These are phyloP conservation scores for Catharus bicknelli DNA, from an alignment of 2,113 vertebrate species.

Conservation along the genomic window DNA sequence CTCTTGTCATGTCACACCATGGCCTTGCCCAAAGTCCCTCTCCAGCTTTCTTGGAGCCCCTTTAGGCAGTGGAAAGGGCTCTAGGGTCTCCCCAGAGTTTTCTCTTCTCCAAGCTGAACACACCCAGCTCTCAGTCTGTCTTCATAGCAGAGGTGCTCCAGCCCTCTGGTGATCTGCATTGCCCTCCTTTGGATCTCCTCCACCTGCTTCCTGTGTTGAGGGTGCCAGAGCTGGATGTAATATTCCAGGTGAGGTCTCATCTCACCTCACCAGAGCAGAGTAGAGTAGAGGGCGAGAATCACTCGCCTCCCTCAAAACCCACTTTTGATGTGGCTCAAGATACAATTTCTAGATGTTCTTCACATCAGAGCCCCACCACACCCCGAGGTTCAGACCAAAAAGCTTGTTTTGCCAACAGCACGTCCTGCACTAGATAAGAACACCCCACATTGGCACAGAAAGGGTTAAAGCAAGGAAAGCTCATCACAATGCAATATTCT, in stretches of 20 bases:
- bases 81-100: background rate
- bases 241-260: background rate
- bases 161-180: background rate
- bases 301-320: accelerated
- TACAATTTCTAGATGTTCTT: background rate
- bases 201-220: background rate
- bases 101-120: background rate
- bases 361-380: background rate
- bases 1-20: background rate
- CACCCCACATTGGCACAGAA: background rate
- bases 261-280: background rate
- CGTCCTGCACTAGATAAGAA: background rate
- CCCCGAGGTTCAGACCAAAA: background rate
- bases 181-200: background rate
- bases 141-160: background rate
- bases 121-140: accelerated
- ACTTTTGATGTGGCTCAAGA: accelerated
- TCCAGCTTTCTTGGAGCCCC: background rate
- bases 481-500: background rate
- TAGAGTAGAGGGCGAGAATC: accelerated
- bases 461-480: background rate
- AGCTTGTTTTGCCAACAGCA: background rate
- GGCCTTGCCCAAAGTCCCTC: background rate
- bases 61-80: background rate
- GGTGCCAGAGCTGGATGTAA: background rate